These are phyloP conservation scores for Chaetophractus vellerosus DNA, from an alignment of 2,797 vertebrate genomes.

Conservation along the genomic window DNA sequence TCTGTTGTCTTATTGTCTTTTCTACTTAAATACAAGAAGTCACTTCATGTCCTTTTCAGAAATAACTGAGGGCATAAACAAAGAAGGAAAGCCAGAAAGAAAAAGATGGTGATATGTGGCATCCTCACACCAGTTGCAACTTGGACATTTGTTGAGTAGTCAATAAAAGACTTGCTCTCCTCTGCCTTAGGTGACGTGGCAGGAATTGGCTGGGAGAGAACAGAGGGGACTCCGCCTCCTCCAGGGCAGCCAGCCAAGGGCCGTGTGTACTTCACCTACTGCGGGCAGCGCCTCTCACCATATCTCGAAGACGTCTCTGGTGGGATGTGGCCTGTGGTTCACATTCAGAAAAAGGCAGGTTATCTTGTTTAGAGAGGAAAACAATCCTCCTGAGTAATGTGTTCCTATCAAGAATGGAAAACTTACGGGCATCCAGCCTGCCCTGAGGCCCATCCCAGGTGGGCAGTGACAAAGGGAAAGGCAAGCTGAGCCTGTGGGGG, in stretches of 20 bases:
- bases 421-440: background rate
- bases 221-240: slow-evolving; percentile 97
- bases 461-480: too few relatives aligned
- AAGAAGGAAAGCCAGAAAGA: background rate
- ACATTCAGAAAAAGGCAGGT: slow-evolving; percentile 98
- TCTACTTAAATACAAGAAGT: background rate
- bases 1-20: background rate
- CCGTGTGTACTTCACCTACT: slow-evolving; percentile 98
- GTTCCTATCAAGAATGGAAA: background rate
- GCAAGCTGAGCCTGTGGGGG: too few relatives aligned
- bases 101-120: background rate
- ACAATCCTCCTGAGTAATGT: background rate
- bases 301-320: slow-evolving; percentile 97
- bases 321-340: slow-evolving; percentile 99
- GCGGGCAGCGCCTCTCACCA: slow-evolving; percentile 95
- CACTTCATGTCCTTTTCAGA: background rate
- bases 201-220: slow-evolving; percentile 98
- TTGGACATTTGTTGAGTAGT: background rate
- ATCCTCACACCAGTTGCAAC: background rate
- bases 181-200: slow-evolving; percentile 94
- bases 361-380: slow-evolving; percentile 49
- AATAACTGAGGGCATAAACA: background rate
- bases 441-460: background rate
- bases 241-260: slow-evolving; percentile 98
- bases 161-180: background rate